Evolutionary conservation across 2,797 vertebrate genomes (phyloP).

Genomic region (Syngnathus acus): DNA sequence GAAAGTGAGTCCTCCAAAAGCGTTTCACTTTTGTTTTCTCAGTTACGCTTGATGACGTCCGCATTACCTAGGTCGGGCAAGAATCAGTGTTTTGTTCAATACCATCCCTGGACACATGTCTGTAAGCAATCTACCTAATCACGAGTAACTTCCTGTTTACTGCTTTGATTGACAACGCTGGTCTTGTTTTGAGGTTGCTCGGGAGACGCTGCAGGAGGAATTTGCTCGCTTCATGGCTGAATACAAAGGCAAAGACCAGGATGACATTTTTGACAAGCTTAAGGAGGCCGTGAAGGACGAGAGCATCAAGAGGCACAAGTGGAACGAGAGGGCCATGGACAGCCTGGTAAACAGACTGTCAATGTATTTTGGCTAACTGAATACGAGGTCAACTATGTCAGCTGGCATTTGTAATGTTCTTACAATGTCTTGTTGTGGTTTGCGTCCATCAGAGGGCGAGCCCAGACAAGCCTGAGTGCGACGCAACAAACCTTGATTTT

Average conservation of each 20-base stretch:
- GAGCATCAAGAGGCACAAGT: constrained; percentile 93
- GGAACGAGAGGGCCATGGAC: constrained; percentile 94
- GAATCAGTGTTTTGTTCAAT: too few species aligned
- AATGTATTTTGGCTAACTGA: constrained; percentile 7
- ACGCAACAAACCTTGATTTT: constrained; percentile 76
- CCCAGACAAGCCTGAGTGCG: constrained; percentile 96
- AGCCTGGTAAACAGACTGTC: constrained; percentile 79
- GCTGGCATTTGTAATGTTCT: background rate
- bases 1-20: constrained; percentile 8
- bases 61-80: too few species aligned
- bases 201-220: constrained; percentile 95
- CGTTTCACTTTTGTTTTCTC: background rate
- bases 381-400: background rate
- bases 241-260: constrained; percentile 91
- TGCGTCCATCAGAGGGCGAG: constrained; percentile 80
- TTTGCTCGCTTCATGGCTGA: constrained; percentile 97
- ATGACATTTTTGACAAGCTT: constrained; percentile 96
- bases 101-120: too few species aligned
- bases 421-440: constrained; percentile 12
- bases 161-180: background rate
- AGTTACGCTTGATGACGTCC: too few species aligned
- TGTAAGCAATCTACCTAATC: background rate
- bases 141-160: background rate
- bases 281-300: constrained; percentile 97
- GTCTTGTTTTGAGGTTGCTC: constrained; percentile 78